Conservation (phyloP, 2,113 vertebrate genomes). For the Oophaga pumilio region DNA sequence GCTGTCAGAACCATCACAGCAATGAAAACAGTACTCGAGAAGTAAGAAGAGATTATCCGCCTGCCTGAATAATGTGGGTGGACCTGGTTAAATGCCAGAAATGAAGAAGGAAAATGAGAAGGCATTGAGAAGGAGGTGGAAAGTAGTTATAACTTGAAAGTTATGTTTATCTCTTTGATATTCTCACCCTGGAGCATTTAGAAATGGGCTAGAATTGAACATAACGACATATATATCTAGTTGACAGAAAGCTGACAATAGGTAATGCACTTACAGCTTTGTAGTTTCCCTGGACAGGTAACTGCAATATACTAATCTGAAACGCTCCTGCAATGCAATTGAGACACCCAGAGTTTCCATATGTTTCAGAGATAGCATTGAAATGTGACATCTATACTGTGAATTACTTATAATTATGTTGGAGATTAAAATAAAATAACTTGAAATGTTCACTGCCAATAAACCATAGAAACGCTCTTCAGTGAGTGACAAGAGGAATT, state of each 20-base stretch:
- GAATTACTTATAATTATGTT: slow-evolving; percentile 15
- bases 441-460: neutral
- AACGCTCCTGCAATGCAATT: neutral
- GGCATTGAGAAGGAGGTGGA: slow-evolving; percentile 33
- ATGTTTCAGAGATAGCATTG: slow-evolving; percentile 1
- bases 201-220: slow-evolving; percentile 12
- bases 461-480: neutral
- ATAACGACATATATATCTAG: slow-evolving; percentile 25
- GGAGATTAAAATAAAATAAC: slow-evolving; percentile 8
- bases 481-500: slow-evolving; percentile 8
- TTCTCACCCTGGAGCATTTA: slow-evolving; percentile 28
- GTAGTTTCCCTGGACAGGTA: slow-evolving; percentile 11
- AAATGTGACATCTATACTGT: slow-evolving; percentile 16
- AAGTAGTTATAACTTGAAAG: slow-evolving; percentile 45
- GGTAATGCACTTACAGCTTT: slow-evolving; percentile 21
- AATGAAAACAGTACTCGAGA: slow-evolving; percentile 32
- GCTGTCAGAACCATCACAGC: slow-evolving; percentile 42
- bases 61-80: slow-evolving; percentile 39
- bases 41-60: slow-evolving; percentile 30
- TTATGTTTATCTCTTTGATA: slow-evolving; percentile 48
- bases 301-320: slow-evolving; percentile 13
- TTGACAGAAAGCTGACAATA: slow-evolving; percentile 41
- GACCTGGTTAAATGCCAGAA: slow-evolving; percentile 32
- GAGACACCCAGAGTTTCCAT: slow-evolving; percentile 25
- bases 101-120: slow-evolving; percentile 40